A percentile compares a stretch with the other conserved stretches of the same genome.
These are phyloP conservation scores for Irena cyanogastra DNA, from an alignment of 2,113 vertebrate genomes.

Conservation along the genomic window DNA sequence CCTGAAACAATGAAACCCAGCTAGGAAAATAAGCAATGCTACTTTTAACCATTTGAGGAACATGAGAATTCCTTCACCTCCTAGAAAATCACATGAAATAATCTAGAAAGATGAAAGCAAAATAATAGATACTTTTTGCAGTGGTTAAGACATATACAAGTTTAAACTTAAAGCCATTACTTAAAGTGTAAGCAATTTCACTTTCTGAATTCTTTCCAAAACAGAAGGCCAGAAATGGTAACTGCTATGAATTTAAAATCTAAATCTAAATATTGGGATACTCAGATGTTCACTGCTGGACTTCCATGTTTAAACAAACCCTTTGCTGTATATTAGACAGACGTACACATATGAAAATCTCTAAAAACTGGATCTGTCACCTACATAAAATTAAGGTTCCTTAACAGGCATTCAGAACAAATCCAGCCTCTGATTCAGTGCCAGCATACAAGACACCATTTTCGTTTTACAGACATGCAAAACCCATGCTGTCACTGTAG, in stretches of 20 bases:
- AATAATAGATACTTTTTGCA: background rate
- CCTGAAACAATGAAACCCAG: constrained; percentile 26
- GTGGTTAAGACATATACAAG: background rate
- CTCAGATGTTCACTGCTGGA: background rate
- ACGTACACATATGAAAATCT: background rate
- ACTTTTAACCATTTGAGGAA: constrained; percentile 7
- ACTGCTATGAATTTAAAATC: background rate
- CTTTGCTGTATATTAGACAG: background rate
- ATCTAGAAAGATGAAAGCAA: background rate
- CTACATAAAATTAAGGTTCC: background rate
- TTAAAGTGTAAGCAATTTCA: background rate
- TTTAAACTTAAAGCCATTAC: background rate
- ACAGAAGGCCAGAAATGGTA: background rate
- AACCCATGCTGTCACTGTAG: fast-evolving
- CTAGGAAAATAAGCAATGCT: constrained; percentile 5
- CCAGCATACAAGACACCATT: background rate
- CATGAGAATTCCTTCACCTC: background rate
- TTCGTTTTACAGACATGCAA: background rate
- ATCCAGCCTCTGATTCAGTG: background rate
- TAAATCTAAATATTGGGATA: background rate
- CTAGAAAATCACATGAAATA: background rate
- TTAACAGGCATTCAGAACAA: background rate
- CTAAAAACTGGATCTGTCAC: background rate
- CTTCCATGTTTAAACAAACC: background rate
- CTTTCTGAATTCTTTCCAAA: background rate